Evolutionary conservation across 2,888 invertebrate species (phyloP).

Genomic region (Thecophora atra): DNA sequence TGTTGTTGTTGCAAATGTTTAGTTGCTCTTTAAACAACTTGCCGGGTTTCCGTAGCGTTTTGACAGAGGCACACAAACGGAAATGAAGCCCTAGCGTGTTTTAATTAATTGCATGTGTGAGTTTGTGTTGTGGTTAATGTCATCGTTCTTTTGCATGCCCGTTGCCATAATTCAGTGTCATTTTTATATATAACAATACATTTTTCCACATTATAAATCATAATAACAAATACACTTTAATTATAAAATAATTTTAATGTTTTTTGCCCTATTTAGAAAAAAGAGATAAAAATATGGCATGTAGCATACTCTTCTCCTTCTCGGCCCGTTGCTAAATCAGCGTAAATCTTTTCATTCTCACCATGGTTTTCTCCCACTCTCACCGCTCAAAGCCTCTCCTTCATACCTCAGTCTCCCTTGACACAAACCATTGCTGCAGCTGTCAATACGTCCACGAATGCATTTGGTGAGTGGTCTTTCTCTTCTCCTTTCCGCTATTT

Average conservation of each 20-base stretch:
- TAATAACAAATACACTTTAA: too few species aligned
- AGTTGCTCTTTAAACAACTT: neutral
- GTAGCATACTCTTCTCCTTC: too few species aligned
- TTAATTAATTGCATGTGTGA: neutral
- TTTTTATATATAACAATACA: too few species aligned
- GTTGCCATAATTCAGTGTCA: too few species aligned
- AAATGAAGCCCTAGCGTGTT: neutral
- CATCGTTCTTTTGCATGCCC: too few species aligned
- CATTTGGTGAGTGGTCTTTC: neutral
- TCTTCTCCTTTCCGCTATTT: neutral
- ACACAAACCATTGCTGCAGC: neutral
- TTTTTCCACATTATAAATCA: too few species aligned
- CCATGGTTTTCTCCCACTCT: too few species aligned
- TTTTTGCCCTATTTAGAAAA: too few species aligned
- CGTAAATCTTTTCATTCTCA: too few species aligned
- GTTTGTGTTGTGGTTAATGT: neutral
- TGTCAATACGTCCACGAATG: neutral
- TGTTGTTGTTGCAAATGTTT: conserved; percentile 15
- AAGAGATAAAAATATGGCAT: too few species aligned
- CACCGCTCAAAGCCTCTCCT: neutral
- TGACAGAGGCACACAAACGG: neutral
- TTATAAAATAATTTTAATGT: too few species aligned
- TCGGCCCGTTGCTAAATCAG: too few species aligned
- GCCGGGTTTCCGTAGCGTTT: neutral
- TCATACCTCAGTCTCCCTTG: neutral